These are phyloP conservation scores for Oriolus oriolus DNA, from an alignment of 2,113 vertebrate species.

Conservation along the genomic window DNA sequence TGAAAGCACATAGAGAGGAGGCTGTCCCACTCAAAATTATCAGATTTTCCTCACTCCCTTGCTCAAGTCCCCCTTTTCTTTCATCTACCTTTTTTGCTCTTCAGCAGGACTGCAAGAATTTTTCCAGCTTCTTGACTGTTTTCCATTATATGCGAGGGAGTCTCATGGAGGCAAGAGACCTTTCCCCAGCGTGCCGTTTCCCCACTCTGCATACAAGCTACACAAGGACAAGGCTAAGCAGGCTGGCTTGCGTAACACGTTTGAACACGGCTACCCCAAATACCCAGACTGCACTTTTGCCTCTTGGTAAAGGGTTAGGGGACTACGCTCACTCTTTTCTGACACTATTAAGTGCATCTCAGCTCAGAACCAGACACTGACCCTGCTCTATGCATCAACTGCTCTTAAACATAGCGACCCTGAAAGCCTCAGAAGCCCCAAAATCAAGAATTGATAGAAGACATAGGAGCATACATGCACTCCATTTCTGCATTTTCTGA, in stretches of 20 bases:
- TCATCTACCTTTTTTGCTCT: background rate
- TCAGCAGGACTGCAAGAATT: background rate
- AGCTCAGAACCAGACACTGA: background rate
- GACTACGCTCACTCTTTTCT: background rate
- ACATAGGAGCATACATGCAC: accelerated
- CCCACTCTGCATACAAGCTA: background rate
- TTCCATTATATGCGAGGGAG: background rate
- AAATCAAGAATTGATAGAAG: background rate
- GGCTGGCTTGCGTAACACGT: accelerated
- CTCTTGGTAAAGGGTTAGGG: background rate
- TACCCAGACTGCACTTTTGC: background rate
- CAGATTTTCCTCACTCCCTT: background rate
- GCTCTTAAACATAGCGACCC: accelerated
- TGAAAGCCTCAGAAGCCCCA: background rate
- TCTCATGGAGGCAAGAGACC: background rate
- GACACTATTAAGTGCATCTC: background rate
- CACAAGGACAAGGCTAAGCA: background rate
- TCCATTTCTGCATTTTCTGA: background rate
- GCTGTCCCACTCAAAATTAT: background rate
- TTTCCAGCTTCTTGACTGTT: background rate
- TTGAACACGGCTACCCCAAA: background rate
- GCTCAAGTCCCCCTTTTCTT: background rate
- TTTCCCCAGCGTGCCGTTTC: background rate
- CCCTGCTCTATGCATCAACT: background rate
- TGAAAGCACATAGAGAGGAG: background rate